A percentile compares a stretch with the other conserved stretches of the same genome.
These are phyloP conservation scores for Eretmocerus hayati DNA, from an alignment of 2,888 invertebrate species.

Conservation along the genomic window DNA sequence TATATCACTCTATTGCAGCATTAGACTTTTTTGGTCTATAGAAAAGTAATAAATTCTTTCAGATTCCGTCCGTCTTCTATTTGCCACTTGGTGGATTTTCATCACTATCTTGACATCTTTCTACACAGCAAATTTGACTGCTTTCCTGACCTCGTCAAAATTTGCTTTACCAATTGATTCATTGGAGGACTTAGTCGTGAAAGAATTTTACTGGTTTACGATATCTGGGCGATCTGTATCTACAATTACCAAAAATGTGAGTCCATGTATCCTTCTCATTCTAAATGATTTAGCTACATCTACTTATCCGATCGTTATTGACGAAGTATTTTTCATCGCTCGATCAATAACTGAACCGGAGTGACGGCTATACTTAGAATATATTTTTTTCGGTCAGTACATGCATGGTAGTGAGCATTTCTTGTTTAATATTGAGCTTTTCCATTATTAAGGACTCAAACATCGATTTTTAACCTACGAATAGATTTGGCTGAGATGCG, in stretches of 20 bases:
- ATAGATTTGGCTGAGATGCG: too few species aligned
- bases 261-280: too few species aligned
- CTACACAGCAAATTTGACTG: conserved; percentile 86
- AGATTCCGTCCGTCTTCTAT: conserved; percentile 74
- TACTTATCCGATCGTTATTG: too few species aligned
- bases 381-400: too few species aligned
- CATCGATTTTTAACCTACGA: too few species aligned
- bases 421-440: too few species aligned
- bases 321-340: too few species aligned
- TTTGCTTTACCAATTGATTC: conserved; percentile 73
- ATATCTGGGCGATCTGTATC: conserved; percentile 64
- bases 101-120: conserved; percentile 81
- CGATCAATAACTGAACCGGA: too few species aligned
- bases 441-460: too few species aligned
- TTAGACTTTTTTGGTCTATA: background rate
- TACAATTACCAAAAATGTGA: conserved; percentile 56
- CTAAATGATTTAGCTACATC: too few species aligned
- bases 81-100: conserved; percentile 90
- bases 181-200: conserved; percentile 59
- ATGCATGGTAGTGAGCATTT: too few species aligned
- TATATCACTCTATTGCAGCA: background rate
- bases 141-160: conserved; percentile 77
- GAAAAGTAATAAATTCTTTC: conserved; percentile 7
- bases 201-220: conserved; percentile 66
- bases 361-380: too few species aligned